Percentiles rank a stretch among this genome's conserved stretches.
Conservation (phyloP, 2,113 vertebrate species). For the Oxyruncus cristatus region DNA sequence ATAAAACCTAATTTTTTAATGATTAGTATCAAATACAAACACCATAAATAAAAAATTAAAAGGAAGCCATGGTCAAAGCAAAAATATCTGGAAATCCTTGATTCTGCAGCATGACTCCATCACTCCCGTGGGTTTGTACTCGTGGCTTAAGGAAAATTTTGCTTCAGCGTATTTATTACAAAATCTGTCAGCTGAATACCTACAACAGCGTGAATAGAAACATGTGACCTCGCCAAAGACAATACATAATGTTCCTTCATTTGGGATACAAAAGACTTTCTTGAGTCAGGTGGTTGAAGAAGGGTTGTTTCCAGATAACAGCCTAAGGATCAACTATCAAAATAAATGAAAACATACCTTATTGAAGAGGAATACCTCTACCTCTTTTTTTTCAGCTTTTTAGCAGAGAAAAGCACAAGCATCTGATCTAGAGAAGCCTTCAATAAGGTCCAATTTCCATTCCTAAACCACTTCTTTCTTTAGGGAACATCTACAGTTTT, state of each 20-base stretch:
- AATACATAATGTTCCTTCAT: not conserved
- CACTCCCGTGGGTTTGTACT: not conserved
- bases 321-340: not conserved
- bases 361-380: not conserved
- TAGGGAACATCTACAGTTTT: not conserved
- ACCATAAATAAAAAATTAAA: conserved; percentile 24
- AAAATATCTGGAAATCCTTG: conserved; percentile 14
- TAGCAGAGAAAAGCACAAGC: not conserved
- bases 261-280: not conserved
- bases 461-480: not conserved
- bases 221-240: not conserved
- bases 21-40: not conserved
- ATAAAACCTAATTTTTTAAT: not conserved
- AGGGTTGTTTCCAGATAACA: not conserved
- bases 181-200: not conserved
- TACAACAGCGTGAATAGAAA: not conserved
- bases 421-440: not conserved
- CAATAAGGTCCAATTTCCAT: not conserved
- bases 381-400: not conserved
- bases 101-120: not conserved
- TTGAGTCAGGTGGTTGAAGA: not conserved
- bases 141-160: not conserved
- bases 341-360: not conserved
- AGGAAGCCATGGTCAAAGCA: conserved; percentile 14
- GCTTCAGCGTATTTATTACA: not conserved